A percentile compares a stretch with the other conserved stretches of the same genome.
Evolutionary conservation across 1,140 invertebrate genomes (phyloP).

Genomic region (Campodea augens): DNA sequence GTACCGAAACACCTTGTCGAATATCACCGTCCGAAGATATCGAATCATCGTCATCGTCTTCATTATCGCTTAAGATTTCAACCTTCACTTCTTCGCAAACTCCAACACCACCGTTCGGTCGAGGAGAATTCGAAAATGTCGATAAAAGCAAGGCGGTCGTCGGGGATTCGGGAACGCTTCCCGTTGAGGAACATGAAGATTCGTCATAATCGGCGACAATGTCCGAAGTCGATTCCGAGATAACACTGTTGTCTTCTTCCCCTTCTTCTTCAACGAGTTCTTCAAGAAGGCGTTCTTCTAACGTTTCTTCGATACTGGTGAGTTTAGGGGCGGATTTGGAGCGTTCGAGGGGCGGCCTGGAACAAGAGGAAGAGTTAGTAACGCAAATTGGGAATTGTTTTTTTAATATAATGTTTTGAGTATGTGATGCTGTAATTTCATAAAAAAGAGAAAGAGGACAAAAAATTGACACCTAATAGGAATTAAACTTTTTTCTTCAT

Average conservation of each 20-base stretch:
- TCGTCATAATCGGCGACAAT: not conserved
- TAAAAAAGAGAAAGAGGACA: not conserved
- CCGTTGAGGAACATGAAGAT: not conserved
- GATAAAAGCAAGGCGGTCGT: not conserved
- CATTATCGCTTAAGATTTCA: not conserved
- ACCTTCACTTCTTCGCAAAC: not conserved
- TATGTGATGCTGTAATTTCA: no score
- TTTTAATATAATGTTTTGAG: no score
- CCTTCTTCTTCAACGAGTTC: not conserved
- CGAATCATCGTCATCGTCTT: not conserved
- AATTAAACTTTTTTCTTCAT: no score
- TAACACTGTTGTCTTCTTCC: not conserved
- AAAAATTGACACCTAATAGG: not conserved
- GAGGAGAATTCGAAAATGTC: not conserved
- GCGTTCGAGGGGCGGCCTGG: slow-evolving; percentile 72
- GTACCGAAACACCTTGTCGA: not conserved
- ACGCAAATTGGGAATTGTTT: no score
- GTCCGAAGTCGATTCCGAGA: not conserved
- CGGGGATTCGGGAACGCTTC: not conserved
- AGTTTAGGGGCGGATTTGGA: slow-evolving; percentile 90
- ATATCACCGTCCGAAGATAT: not conserved
- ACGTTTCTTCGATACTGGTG: slow-evolving; percentile 79
- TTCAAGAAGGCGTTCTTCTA: slow-evolving; percentile 37
- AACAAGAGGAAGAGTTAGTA: slow-evolving; percentile 20
- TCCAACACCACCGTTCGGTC: no score